These are phyloP conservation scores for Harmothoe impar DNA, from an alignment of 2,888 invertebrate genomes.

Conservation along the genomic window DNA sequence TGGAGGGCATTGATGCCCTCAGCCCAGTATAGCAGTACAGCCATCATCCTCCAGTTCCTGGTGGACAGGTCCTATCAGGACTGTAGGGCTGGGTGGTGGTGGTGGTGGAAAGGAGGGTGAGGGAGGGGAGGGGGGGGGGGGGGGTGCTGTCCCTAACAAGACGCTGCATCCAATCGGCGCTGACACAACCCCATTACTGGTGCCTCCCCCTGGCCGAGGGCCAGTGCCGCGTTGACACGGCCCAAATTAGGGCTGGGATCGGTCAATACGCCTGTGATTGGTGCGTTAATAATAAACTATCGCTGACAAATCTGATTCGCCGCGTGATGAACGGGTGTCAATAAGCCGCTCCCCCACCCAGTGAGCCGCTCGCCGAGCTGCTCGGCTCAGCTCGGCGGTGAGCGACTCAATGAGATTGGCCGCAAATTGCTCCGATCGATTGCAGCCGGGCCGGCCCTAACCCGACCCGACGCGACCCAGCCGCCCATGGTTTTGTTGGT, in stretches of 20 bases:
- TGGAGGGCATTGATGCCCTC: too few relatives aligned
- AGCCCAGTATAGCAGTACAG: too few relatives aligned
- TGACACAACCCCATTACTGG: constrained; percentile 29
- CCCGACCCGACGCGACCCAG: constrained; percentile 12
- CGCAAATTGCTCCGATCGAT: constrained; percentile 26
- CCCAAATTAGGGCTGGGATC: constrained; percentile 22
- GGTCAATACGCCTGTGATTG: constrained; percentile 44
- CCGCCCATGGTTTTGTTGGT: too few relatives aligned
- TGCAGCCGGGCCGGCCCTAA: not conserved
- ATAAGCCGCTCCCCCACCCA: constrained; percentile 3
- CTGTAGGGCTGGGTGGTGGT: too few relatives aligned
- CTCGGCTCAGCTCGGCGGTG: not conserved
- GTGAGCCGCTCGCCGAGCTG: not conserved
- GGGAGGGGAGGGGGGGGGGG: too few relatives aligned
- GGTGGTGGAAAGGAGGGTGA: too few relatives aligned
- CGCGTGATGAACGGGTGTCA: constrained; percentile 44
- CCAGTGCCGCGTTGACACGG: not conserved
- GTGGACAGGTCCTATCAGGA: too few relatives aligned
- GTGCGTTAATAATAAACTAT: constrained; percentile 58
- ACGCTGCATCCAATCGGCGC: not conserved
- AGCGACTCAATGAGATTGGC: constrained; percentile 3
- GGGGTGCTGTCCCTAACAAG: not conserved
- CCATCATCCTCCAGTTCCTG: too few relatives aligned
- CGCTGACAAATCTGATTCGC: constrained; percentile 56
- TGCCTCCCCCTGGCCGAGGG: not conserved